Percentiles rank a stretch among this genome's conserved stretches.
These are phyloP conservation scores for Osedax frankpressi DNA, from an alignment of 2,888 invertebrate species.

Conservation along the genomic window DNA sequence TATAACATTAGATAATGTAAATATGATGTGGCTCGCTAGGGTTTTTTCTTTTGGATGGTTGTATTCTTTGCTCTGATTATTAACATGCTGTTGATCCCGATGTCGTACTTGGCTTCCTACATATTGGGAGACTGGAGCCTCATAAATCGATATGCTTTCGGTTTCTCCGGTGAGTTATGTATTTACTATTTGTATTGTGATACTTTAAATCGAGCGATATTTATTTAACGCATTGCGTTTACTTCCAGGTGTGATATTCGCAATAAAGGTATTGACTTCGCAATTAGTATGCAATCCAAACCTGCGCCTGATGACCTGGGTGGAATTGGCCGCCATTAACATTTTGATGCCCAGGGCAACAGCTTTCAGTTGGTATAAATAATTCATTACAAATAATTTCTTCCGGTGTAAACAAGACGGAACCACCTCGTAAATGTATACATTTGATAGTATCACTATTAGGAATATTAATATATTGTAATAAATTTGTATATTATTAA, in stretches of 20 bases:
- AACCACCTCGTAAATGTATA: too few relatives aligned
- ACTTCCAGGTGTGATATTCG: conserved; percentile 5
- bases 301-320: neutral
- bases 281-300: neutral
- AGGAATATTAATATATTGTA: too few relatives aligned
- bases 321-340: neutral
- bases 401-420: too few relatives aligned
- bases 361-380: conserved; percentile 4
- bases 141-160: conserved; percentile 6
- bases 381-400: too few relatives aligned
- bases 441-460: too few relatives aligned
- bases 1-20: too few relatives aligned
- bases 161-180: neutral
- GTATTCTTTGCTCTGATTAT: neutral
- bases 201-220: too few relatives aligned
- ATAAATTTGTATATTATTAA: too few relatives aligned
- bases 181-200: neutral
- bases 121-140: conserved; percentile 1
- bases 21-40: too few relatives aligned
- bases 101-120: neutral
- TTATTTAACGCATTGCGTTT: too few relatives aligned
- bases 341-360: conserved; percentile 9
- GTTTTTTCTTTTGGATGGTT: conserved; percentile 5
- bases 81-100: neutral
- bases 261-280: conserved; percentile 4